Evolutionary conservation across 2,113 vertebrate species (phyloP).

Genomic region (Atractosteus spatula): DNA sequence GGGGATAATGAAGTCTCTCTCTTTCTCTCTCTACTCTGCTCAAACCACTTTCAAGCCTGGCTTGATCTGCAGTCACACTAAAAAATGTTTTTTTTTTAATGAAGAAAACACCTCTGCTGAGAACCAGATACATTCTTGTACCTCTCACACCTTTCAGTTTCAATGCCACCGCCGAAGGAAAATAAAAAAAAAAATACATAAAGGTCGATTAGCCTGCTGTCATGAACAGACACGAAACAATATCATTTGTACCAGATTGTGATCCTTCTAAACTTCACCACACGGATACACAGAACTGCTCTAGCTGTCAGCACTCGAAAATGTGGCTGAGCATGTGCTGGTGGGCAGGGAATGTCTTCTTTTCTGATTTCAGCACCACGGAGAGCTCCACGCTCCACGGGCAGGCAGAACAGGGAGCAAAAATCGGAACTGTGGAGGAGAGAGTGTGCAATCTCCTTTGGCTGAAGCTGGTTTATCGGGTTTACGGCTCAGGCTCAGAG

Average conservation of each 20-base stretch:
- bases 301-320: background rate
- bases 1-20: no score
- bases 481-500: background rate
- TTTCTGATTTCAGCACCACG: background rate
- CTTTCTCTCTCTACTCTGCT: no score
- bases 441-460: background rate
- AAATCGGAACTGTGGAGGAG: background rate
- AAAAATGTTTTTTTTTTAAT: background rate
- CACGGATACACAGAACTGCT: background rate
- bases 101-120: background rate
- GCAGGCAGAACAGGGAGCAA: background rate
- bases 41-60: no score
- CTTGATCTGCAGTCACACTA: no score
- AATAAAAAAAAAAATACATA: background rate
- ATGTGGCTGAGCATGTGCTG: background rate
- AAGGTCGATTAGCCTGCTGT: slow-evolving; percentile 15
- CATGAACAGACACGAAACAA: slow-evolving; percentile 2
- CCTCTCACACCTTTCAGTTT: background rate
- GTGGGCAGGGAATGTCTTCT: background rate
- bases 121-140: background rate
- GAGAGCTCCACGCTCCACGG: background rate
- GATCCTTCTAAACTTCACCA: slow-evolving; percentile 19
- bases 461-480: background rate
- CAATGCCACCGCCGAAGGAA: background rate
- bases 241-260: slow-evolving; percentile 20